Evolutionary conservation across 2,797 vertebrate species (phyloP), one percentile per base, ranked within the genome.

Genomic region (Agapornis canus): DNA sequence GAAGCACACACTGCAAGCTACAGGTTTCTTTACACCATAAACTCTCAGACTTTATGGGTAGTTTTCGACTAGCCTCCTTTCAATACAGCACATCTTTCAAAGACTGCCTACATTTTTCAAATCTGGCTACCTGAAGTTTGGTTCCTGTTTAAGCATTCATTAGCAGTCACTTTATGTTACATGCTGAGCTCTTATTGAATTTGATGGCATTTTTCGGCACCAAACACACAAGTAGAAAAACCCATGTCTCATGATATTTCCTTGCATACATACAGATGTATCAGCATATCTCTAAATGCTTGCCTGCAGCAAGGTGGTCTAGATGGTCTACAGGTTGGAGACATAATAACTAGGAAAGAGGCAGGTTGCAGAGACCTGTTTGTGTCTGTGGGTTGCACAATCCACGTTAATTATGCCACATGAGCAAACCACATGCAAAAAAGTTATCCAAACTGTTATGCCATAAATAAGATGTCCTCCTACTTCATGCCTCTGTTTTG

Each of bases 1-100:
- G 72, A 88, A 88, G 63, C 32, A 40, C 29, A 82, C 27, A 39
- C 51, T 4, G 4, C 22, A 1, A 0, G 8, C 94, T 81, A 71
- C 92, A 88, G 47, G 86, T 91, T 91, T 92, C 85, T 83, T 91
- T 93, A 70, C 76, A 76, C 76, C 91, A 82, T 88, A 75, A 95
- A 88, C 49, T 83, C 80, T 79, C 51, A 56, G 54, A 56, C 59
- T 91, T 90, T 9, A 2, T 65, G 13, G 71, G 26, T 5, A 0
- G 57, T 84, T 91, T 73, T 47, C 56, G 27, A 29, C 39, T 69
- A 45, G 54, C 25, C 27, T 86, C 54, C 72, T 90, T 91, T 88
- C 63, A 81, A 16, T 14, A 89, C 40, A 56, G 75, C 52, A 40
- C 27, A 52, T 80, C 37, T 56, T 81, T 92, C 84, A 56, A 81